Conservation (phyloP, 2,888 invertebrate genomes). For the Dryococelus australis region DNA sequence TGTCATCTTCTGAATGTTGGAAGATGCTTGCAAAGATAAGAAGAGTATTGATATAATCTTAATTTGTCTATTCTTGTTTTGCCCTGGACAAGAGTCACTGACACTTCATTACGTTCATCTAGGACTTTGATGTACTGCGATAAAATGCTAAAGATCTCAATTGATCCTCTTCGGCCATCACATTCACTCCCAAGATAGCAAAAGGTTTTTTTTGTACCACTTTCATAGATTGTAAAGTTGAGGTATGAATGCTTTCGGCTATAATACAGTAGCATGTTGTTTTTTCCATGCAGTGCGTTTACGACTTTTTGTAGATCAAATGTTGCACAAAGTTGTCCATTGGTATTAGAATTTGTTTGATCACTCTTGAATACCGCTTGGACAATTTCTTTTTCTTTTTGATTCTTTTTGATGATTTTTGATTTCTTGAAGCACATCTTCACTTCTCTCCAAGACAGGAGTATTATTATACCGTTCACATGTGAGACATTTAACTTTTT, state of each 20-base stretch:
- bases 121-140: slow-evolving; percentile 18
- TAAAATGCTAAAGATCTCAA: slow-evolving; percentile 21
- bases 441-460: too few species aligned
- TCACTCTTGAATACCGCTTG: background rate
- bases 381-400: slow-evolving; percentile 37
- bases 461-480: too few species aligned
- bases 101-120: background rate
- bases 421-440: slow-evolving; percentile 35
- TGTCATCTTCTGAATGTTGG: too few species aligned
- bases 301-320: slow-evolving; percentile 25
- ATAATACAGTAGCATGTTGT: slow-evolving; percentile 24
- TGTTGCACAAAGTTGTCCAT: too few species aligned
- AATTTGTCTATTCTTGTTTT: slow-evolving; percentile 22
- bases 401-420: slow-evolving; percentile 29
- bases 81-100: slow-evolving; percentile 25
- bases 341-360: slow-evolving; percentile 13
- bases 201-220: slow-evolving; percentile 19
- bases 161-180: slow-evolving; percentile 22
- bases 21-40: too few species aligned
- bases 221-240: slow-evolving; percentile 26
- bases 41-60: slow-evolving; percentile 3
- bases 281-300: slow-evolving; percentile 19
- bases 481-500: slow-evolving; percentile 46
- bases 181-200: slow-evolving; percentile 6
- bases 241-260: slow-evolving; percentile 11